phyloP scores from a whole-genome alignment of 2,113 vertebrate species.

The Macrotis lagotis region DNA sequence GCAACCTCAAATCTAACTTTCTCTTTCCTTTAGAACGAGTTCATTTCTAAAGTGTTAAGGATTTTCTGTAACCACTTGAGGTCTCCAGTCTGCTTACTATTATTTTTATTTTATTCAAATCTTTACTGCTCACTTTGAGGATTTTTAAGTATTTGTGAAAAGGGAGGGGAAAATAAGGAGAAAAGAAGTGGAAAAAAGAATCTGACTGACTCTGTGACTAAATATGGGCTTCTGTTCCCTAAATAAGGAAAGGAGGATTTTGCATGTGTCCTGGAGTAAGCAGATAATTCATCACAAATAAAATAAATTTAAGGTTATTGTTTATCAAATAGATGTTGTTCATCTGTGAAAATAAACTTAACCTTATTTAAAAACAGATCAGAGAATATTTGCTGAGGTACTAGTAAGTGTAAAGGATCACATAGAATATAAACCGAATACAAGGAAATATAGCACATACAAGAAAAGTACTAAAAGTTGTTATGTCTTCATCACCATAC shows the following conservation, averaged over 20 bases:
- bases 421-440: too few relatives aligned
- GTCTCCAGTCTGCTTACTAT: not conserved
- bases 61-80: not conserved
- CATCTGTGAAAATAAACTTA: not conserved
- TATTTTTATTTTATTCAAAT: not conserved
- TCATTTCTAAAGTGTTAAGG: not conserved
- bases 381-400: not conserved
- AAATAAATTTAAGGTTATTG: not conserved
- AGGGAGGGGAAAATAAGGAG: not conserved
- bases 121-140: not conserved
- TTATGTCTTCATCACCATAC: not conserved
- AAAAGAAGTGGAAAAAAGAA: not conserved
- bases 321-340: not conserved
- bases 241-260: not conserved
- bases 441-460: not conserved
- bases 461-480: not conserved
- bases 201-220: not conserved
- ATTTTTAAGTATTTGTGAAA: not conserved
- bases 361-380: not conserved
- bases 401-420: not conserved
- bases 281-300: not conserved
- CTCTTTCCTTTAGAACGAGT: not conserved
- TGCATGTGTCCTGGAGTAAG: too few relatives aligned
- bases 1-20: not conserved
- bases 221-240: not conserved